These are phyloP conservation scores for Galerucella pusilla DNA, from an alignment of 2,888 invertebrate species.

Conservation along the genomic window DNA sequence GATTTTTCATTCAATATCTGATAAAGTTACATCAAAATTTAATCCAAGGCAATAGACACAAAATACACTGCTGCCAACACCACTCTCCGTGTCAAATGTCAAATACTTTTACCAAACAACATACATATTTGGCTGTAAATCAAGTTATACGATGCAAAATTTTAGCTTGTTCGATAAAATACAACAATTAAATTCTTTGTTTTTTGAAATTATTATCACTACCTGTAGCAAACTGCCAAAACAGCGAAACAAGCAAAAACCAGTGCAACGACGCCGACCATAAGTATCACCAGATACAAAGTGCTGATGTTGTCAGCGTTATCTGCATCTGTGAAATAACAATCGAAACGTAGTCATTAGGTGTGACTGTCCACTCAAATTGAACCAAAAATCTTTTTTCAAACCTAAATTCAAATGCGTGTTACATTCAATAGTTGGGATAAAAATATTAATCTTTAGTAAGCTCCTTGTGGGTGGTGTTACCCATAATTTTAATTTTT, in stretches of 20 bases:
- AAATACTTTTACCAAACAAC: constrained; percentile 5
- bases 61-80: constrained; percentile 54
- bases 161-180: constrained; percentile 15
- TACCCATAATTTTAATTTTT: too few species aligned
- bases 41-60: constrained; percentile 63
- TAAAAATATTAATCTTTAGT: too few species aligned
- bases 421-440: too few species aligned
- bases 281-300: constrained; percentile 90
- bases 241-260: constrained; percentile 97
- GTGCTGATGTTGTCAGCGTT: constrained; percentile 88
- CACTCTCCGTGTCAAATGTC: constrained; percentile 24
- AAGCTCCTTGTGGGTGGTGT: too few species aligned
- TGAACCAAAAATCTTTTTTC: neutral
- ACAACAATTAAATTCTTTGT: constrained; percentile 31
- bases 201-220: constrained; percentile 56
- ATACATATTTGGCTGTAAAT: neutral
- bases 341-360: neutral
- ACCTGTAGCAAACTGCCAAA: constrained; percentile 97
- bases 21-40: constrained; percentile 15
- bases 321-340: constrained; percentile 74
- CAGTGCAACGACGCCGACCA: constrained; percentile 91
- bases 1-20: constrained; percentile 34
- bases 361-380: neutral
- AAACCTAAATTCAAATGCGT: neutral
- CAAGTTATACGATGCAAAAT: neutral